Percentiles rank a stretch among this genome's conserved stretches.
Conservation (phyloP, 2,888 invertebrate species). For the Scotopteryx bipunctaria region DNA sequence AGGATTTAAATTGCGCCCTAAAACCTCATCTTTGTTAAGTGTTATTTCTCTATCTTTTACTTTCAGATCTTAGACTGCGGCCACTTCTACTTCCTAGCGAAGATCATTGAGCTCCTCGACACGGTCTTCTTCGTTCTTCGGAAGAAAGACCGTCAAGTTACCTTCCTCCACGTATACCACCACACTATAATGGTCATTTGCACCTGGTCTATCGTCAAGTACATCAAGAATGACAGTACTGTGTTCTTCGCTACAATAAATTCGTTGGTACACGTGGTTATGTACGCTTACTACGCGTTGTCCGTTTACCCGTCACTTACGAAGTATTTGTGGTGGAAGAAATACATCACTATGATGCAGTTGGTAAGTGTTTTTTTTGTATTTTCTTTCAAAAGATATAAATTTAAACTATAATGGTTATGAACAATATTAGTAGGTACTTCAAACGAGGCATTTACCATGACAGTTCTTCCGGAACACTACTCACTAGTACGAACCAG, state of each 20-base stretch:
- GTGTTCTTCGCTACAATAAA: constrained; percentile 87
- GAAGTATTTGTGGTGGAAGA: constrained; percentile 92
- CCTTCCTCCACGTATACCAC: constrained; percentile 94
- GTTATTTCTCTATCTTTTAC: background rate
- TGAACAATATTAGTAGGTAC: no score
- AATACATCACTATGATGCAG: constrained; percentile 90
- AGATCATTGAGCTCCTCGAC: constrained; percentile 88
- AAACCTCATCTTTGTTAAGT: no score
- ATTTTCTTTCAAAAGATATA: no score
- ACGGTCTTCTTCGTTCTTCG: constrained; percentile 93
- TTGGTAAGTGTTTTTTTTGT: constrained; percentile 79
- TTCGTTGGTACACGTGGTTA: constrained; percentile 88
- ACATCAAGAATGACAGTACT: constrained; percentile 87
- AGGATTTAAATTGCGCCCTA: no score
- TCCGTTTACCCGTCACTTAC: constrained; percentile 86
- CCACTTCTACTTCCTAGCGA: constrained; percentile 88
- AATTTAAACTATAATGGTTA: no score
- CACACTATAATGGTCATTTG: constrained; percentile 88
- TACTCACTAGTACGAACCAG: no score
- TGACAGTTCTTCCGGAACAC: no score
- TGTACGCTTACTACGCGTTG: constrained; percentile 90
- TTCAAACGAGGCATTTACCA: no score
- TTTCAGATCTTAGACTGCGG: constrained; percentile 44
- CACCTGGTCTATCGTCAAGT: constrained; percentile 88
- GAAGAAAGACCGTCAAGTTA: constrained; percentile 89